Evolutionary conservation across 64 coral and sea anemone genomes (phyloP), one percentile per base, ranked within the genome.

Genomic region (Stichodactyla helianthus): DNA sequence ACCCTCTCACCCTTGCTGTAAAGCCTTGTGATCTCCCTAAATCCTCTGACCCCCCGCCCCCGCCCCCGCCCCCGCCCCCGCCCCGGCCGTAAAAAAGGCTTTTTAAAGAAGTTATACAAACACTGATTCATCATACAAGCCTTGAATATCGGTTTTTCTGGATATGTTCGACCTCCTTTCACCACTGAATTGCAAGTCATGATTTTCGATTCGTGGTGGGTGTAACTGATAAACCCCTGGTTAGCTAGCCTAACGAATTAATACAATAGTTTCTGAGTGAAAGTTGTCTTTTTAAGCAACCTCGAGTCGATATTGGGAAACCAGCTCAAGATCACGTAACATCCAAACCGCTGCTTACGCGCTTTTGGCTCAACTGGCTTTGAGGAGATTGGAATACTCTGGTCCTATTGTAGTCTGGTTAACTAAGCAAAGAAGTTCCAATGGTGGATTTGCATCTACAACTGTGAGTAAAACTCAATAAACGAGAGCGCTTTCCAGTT

Each of bases 291-390:
- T 81, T 85, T 52, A 51, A 94, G 92, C 15, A 31, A 94, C 82
- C 90, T 63, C 87, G 35, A 83, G 84, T 5, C 88, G 92, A 4
- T 20, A 90, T 82, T 94, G 92, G 92, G 89, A 90, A 18, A 79
- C 92, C 74, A 88, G 92, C 59, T 71, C 84, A 4, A 81, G 71
- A 70, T 84, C 92, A 10, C 84, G 89, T 3, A 90, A 94, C 68
- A 86, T 94, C 53, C 84, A 90, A 59, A 90, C 92, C 84, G 92
- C 92, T 83, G 85, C 88, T 51, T 94, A 94, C 59, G 92, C 88
- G 63, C 63, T 94, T 62, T 52, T 94, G 64, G 84, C 88, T 87
- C 92, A 94, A 77, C 18, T 94, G 52, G 55, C 58, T 17, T 35
- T 94, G 18, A 86, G 70, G 19, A 89, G 88, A 56, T 51, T 80